A percentile compares a stretch with the other conserved stretches of the same genome.
phyloP scores from a whole-genome alignment of 2,113 vertebrate species.

The Pimephales promelas region DNA sequence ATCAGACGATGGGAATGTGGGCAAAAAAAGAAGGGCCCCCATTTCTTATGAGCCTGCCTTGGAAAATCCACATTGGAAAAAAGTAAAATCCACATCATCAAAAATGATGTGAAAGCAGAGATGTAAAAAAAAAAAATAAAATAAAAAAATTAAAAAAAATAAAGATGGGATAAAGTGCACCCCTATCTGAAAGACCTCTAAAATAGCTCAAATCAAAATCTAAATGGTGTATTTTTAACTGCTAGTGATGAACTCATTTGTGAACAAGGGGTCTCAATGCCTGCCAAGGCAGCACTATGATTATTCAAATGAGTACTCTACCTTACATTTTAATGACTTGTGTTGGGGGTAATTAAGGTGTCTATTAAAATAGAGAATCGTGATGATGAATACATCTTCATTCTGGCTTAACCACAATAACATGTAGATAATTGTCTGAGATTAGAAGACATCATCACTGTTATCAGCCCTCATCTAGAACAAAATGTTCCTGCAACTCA shows the following conservation, averaged over 20 bases:
- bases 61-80: too few relatives aligned
- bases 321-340: constrained; percentile 44
- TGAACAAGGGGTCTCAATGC: constrained; percentile 17
- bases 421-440: constrained; percentile 49
- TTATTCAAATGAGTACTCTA: constrained; percentile 47
- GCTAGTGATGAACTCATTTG: constrained; percentile 16
- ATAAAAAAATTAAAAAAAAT: too few relatives aligned
- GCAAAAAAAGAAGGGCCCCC: background rate
- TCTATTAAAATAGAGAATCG: constrained; percentile 42
- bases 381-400: constrained; percentile 35
- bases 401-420: constrained; percentile 44
- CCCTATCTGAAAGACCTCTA: constrained; percentile 11
- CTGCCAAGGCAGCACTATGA: constrained; percentile 34
- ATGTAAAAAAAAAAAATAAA: background rate
- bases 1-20: too few relatives aligned
- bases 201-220: constrained; percentile 14
- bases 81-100: constrained; percentile 26
- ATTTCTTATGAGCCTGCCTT: background rate
- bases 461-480: constrained; percentile 36
- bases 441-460: constrained; percentile 47
- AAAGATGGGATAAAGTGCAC: background rate
- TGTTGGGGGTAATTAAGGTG: constrained; percentile 39
- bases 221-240: constrained; percentile 22
- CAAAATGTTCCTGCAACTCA: constrained; percentile 24
- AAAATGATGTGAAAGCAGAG: background rate